Conservation (phyloP, 2,888 invertebrate genomes). For the Chrysomela aeneicollis region DNA sequence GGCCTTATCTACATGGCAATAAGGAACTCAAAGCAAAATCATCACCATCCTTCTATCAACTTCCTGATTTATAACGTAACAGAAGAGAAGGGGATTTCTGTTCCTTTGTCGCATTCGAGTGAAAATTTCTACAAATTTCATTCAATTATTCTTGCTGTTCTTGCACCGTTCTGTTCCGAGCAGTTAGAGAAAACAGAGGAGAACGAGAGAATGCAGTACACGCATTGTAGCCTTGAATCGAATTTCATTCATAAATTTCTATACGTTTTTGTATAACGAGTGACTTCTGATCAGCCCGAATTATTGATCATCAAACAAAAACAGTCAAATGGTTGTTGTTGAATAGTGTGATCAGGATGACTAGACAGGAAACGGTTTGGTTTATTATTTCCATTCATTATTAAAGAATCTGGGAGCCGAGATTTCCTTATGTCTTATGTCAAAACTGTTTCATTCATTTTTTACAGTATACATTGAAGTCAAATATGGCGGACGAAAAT, state of each 20-base stretch:
- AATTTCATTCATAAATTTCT: slow-evolving; percentile 55
- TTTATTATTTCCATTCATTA: slow-evolving; percentile 24
- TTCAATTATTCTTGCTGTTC: neutral
- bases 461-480: slow-evolving; percentile 68
- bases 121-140: neutral
- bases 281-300: slow-evolving; percentile 31
- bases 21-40: neutral
- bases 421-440: slow-evolving; percentile 51
- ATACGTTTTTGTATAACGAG: slow-evolving; percentile 30
- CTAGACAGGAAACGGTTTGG: slow-evolving; percentile 30
- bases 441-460: slow-evolving; percentile 59
- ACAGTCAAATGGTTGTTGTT: slow-evolving; percentile 19
- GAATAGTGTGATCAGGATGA: slow-evolving; percentile 23
- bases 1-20: neutral
- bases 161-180: slow-evolving; percentile 5
- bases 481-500: slow-evolving; percentile 89
- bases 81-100: neutral
- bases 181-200: slow-evolving; percentile 6
- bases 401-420: slow-evolving; percentile 21
- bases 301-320: slow-evolving; percentile 28
- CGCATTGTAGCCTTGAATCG: slow-evolving; percentile 42
- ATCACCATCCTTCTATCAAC: slow-evolving; percentile 13
- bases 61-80: neutral
- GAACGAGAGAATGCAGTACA: slow-evolving; percentile 31
- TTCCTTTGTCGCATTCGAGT: neutral